These are phyloP conservation scores for Drosophila buzzatii DNA, from an alignment of 2,888 invertebrate species.

Conservation along the genomic window DNA sequence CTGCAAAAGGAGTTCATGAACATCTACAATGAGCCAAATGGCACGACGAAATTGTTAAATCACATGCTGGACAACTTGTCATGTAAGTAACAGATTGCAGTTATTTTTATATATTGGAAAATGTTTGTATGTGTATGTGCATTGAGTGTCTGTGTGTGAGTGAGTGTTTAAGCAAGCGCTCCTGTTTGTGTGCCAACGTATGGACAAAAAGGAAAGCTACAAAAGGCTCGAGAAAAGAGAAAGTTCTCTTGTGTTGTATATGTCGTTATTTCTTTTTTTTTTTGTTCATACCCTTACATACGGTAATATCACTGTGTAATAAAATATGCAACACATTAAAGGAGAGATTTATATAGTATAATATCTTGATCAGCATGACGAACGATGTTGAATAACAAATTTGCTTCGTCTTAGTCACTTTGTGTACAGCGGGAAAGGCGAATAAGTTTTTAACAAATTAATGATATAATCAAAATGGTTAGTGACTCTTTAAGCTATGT, in stretches of 20 bases:
- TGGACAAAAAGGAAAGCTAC: slow-evolving; percentile 72
- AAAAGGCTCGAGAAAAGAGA: slow-evolving; percentile 73
- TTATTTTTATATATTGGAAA: slow-evolving; percentile 1
- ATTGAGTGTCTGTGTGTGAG: slow-evolving; percentile 3
- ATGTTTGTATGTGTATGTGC: slow-evolving; percentile 1
- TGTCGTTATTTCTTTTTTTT: slow-evolving; percentile 1
- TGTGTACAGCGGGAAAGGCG: neutral
- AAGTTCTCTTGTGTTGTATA: slow-evolving; percentile 53
- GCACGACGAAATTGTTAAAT: slow-evolving; percentile 96
- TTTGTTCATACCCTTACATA: slow-evolving; percentile 28
- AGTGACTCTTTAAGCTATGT: neutral
- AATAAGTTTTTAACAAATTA: neutral
- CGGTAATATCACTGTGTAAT: neutral
- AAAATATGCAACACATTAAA: neutral
- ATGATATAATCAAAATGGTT: neutral
- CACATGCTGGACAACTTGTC: slow-evolving; percentile 98
- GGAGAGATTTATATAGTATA: neutral
- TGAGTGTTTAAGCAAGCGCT: slow-evolving; percentile 37
- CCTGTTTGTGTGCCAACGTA: slow-evolving; percentile 44
- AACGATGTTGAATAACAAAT: neutral
- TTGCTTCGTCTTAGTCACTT: neutral
- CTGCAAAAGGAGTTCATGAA: slow-evolving; percentile 96
- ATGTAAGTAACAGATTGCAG: slow-evolving; percentile 88
- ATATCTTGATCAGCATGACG: neutral
- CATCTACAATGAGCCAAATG: slow-evolving; percentile 96